These are phyloP conservation scores for Athalia circularis DNA, from an alignment of 2,888 invertebrate genomes.

Conservation along the genomic window DNA sequence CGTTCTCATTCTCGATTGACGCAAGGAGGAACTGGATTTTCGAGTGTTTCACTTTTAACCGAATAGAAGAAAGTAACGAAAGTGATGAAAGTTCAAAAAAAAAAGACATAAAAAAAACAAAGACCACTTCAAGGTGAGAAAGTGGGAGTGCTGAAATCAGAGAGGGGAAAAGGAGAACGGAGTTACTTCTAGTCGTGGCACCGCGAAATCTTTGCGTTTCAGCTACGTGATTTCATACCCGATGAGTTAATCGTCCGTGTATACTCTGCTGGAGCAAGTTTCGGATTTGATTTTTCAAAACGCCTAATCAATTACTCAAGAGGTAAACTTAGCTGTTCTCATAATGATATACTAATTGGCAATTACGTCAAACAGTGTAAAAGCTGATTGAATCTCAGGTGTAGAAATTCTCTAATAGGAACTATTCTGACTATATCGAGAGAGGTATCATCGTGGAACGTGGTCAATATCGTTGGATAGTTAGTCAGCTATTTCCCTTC, in stretches of 20 bases:
- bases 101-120: not conserved
- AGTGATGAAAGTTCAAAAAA: conserved; percentile 69
- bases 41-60: conserved; percentile 65
- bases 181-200: not conserved
- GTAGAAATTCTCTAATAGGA: no score
- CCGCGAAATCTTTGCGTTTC: conserved; percentile 10
- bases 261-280: not conserved
- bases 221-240: not conserved
- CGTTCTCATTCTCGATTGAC: conserved; percentile 46
- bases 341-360: not conserved
- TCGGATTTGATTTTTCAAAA: not conserved
- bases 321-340: not conserved
- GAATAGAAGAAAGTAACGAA: conserved; percentile 71
- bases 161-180: conserved; percentile 23
- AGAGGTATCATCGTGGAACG: no score
- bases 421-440: no score
- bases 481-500: no score
- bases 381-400: no score
- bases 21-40: conserved; percentile 51
- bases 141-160: not conserved
- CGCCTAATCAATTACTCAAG: not conserved
- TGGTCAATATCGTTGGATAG: no score
- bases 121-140: conserved; percentile 3
- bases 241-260: not conserved
- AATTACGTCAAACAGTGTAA: conserved; percentile 1